A percentile compares a stretch with the other conserved stretches of the same genome.
Evolutionary conservation across 2,888 invertebrate genomes (phyloP).

Genomic region (Catocala fraxini): DNA sequence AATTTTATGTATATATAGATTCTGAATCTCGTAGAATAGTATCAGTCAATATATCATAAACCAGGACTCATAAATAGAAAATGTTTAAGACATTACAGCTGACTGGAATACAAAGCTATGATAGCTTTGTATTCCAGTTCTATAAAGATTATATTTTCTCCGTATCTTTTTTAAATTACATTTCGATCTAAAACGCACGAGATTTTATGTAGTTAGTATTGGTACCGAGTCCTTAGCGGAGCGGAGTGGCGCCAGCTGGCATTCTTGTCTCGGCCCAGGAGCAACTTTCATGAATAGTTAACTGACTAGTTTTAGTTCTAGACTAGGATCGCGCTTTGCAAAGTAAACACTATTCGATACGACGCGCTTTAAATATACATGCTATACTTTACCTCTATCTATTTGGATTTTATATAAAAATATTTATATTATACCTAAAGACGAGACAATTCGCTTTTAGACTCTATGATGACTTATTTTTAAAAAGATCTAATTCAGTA

Average conservation of each 20-base stretch:
- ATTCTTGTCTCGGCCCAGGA: slow-evolving; percentile 75
- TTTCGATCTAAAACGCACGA: slow-evolving; percentile 20
- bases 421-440: too few species aligned
- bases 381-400: slow-evolving; percentile 41
- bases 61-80: slow-evolving; percentile 7
- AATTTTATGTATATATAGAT: slow-evolving; percentile 6
- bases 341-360: slow-evolving; percentile 62
- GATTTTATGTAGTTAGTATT: slow-evolving; percentile 44
- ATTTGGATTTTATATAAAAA: slow-evolving; percentile 36
- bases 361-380: slow-evolving; percentile 51
- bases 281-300: slow-evolving; percentile 85
- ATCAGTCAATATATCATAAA: not conserved
- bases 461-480: too few species aligned
- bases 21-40: not conserved
- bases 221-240: slow-evolving; percentile 47
- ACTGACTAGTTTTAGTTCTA: slow-evolving; percentile 75
- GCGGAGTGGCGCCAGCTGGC: slow-evolving; percentile 75
- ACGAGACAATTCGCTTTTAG: too few species aligned
- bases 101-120: slow-evolving; percentile 1
- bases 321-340: slow-evolving; percentile 59
- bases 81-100: not conserved
- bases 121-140: too few species aligned
- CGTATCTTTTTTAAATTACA: not conserved
- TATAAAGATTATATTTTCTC: not conserved
- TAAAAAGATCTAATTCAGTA: too few species aligned